Percentiles rank a stretch among this genome's conserved stretches.
Conservation (phyloP, 2,113 vertebrate genomes). For the Todiramphus chloris region DNA sequence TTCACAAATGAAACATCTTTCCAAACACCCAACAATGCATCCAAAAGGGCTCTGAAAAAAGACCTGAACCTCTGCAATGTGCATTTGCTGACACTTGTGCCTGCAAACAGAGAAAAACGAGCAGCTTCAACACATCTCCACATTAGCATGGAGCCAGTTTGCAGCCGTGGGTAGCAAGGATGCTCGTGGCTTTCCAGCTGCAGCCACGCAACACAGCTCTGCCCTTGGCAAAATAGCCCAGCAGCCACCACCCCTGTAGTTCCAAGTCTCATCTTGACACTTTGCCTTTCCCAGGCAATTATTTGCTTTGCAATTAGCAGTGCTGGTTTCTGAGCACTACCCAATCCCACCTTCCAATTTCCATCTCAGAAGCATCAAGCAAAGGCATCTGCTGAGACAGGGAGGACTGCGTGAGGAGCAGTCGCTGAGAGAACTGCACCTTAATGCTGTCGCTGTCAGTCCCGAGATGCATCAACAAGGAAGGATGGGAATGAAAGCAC, state of each 20-base stretch:
- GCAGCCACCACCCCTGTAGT: background rate
- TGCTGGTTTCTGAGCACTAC: background rate
- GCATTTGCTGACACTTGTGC: background rate
- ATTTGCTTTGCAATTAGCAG: background rate
- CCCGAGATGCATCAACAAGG: background rate
- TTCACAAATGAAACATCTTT: background rate
- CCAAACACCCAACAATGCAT: background rate
- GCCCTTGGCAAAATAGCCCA: background rate
- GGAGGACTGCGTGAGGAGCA: background rate
- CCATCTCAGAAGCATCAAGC: background rate
- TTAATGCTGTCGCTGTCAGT: rapidly evolving
- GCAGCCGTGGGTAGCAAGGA: rapidly evolving
- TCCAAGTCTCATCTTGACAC: background rate
- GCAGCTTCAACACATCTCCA: background rate
- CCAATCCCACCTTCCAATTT: background rate
- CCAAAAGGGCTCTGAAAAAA: background rate
- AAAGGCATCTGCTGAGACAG: background rate
- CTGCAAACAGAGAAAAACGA: background rate
- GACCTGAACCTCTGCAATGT: background rate
- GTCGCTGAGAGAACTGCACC: background rate
- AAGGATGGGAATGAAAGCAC: background rate
- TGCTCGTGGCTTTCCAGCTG: background rate
- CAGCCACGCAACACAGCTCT: background rate
- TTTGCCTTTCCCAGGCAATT: background rate
- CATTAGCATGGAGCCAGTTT: background rate